phyloP scores from a whole-genome alignment of 2,888 invertebrate genomes.

The Yponomeuta malinellus region DNA sequence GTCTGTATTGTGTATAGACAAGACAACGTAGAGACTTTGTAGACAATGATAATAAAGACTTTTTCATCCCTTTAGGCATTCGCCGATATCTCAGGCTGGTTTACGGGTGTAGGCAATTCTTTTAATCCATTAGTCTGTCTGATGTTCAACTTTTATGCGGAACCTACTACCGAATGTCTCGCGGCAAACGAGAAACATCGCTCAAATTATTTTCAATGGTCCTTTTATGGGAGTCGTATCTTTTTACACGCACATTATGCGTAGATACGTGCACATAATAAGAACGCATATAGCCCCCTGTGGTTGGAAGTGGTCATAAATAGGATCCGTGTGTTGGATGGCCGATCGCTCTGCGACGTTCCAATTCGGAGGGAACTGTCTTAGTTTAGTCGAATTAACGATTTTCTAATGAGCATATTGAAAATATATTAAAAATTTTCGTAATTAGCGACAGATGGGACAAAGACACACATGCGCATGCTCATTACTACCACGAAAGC shows the following conservation, averaged over 20 bases:
- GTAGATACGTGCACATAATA: slow-evolving; percentile 68
- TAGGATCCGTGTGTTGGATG: slow-evolving; percentile 56
- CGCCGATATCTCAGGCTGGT: slow-evolving; percentile 40
- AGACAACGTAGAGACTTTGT: no score
- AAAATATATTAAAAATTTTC: no score
- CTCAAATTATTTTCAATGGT: slow-evolving; percentile 73
- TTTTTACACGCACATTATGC: slow-evolving; percentile 71
- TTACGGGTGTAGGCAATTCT: slow-evolving; percentile 68
- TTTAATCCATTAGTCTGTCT: slow-evolving; percentile 72
- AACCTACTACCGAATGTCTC: slow-evolving; percentile 69
- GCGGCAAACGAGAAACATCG: slow-evolving; percentile 65
- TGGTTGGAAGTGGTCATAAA: slow-evolving; percentile 63
- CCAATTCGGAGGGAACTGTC: neutral
- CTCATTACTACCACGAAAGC: no score
- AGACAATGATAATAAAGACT: neutral
- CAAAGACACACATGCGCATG: no score
- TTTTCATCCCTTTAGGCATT: slow-evolving; percentile 27
- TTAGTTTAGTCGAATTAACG: neutral
- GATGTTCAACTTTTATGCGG: slow-evolving; percentile 70
- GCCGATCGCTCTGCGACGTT: slow-evolving; percentile 19
- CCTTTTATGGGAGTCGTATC: slow-evolving; percentile 72
- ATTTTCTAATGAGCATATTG: no score
- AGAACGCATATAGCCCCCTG: slow-evolving; percentile 50
- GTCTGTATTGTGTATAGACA: neutral
- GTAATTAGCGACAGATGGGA: no score